Evolutionary conservation across 2,888 invertebrate species (phyloP).

Genomic region (Scrobipalpa atriplicella): DNA sequence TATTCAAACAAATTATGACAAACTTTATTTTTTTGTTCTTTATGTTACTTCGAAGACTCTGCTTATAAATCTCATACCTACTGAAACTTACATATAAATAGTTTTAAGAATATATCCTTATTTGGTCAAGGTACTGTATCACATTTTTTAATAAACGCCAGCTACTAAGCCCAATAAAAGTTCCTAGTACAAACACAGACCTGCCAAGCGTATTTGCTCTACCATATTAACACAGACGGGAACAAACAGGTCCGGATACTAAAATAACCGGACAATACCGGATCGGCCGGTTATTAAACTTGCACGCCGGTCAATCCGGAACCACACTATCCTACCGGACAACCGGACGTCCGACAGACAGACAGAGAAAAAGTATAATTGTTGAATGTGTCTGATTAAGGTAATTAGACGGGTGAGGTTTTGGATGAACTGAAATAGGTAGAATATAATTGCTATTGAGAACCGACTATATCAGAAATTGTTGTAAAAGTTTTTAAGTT

Average conservation of each 20-base stretch:
- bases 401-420: neutral
- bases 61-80: too few species aligned
- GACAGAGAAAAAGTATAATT: constrained; percentile 6
- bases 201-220: constrained; percentile 6
- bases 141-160: neutral
- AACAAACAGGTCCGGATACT: constrained; percentile 17
- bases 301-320: constrained; percentile 19
- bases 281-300: constrained; percentile 24
- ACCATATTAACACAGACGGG: constrained; percentile 15
- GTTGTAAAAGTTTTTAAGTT: too few species aligned
- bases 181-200: constrained; percentile 1
- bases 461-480: too few species aligned
- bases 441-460: too few species aligned
- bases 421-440: too few species aligned
- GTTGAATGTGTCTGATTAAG: neutral
- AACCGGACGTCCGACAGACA: constrained; percentile 21
- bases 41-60: too few species aligned
- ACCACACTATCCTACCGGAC: neutral
- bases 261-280: constrained; percentile 20
- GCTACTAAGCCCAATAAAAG: constrained; percentile 6
- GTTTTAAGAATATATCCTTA: too few species aligned
- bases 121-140: too few species aligned
- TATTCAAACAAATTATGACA: too few species aligned
- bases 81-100: too few species aligned
- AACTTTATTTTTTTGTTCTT: too few species aligned